Conservation (phyloP, 2,797 vertebrate species). For the Pseudocheirus occidentalis region DNA sequence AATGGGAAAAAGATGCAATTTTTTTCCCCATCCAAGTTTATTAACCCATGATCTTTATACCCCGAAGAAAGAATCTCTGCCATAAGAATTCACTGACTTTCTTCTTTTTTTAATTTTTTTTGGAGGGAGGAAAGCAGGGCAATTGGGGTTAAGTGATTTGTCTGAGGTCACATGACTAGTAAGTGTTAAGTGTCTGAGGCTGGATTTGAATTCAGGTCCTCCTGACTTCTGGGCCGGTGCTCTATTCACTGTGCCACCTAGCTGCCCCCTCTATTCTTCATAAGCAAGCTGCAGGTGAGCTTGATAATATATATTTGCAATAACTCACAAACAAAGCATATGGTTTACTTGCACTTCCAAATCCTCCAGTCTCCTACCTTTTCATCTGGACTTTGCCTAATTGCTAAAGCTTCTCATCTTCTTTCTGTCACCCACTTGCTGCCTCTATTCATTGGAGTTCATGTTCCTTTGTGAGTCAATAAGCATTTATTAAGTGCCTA, state of each 20-base stretch:
- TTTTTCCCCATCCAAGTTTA: neutral
- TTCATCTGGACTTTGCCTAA: neutral
- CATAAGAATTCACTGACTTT: neutral
- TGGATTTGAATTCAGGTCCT: no score
- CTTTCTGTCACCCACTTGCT: neutral
- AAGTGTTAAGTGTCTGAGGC: no score
- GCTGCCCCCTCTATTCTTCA: neutral
- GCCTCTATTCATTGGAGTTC: neutral
- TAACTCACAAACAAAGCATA: neutral
- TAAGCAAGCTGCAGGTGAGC: neutral
- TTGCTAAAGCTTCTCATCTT: neutral
- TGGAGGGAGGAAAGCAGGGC: no score
- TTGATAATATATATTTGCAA: neutral
- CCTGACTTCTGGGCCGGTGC: no score
- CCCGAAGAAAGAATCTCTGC: neutral
- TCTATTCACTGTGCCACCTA: no score
- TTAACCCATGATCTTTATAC: neutral
- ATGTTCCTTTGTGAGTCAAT: neutral
- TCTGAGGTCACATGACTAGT: no score
- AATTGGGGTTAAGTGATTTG: no score
- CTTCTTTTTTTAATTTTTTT: no score
- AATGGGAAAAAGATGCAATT: neutral
- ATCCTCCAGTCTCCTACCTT: neutral
- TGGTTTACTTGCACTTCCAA: neutral
- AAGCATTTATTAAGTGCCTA: neutral